These are phyloP conservation scores for Elaeidobius kamerunicus DNA, from an alignment of 2,888 invertebrate species.

Conservation along the genomic window DNA sequence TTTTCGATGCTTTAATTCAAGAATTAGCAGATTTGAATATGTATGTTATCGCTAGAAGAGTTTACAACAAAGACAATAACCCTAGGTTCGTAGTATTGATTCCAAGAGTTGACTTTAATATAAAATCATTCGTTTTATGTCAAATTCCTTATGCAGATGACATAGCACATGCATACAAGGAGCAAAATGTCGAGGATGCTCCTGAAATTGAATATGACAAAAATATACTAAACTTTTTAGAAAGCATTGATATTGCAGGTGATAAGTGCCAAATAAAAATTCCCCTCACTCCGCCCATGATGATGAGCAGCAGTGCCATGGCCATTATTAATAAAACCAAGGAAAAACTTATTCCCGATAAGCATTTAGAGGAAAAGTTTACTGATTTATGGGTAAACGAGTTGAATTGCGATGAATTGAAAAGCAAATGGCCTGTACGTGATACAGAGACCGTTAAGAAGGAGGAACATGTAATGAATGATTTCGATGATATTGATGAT, in stretches of 20 bases:
- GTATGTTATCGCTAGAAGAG: slow-evolving; percentile 32
- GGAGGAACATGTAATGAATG: too few species aligned
- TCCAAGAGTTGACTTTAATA: slow-evolving; percentile 28
- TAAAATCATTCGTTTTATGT: slow-evolving; percentile 32
- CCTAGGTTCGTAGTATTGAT: slow-evolving; percentile 33
- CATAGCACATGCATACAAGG: slow-evolving; percentile 21
- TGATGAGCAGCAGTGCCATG: slow-evolving; percentile 14
- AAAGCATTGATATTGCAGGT: slow-evolving; percentile 29
- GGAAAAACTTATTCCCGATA: slow-evolving; percentile 17
- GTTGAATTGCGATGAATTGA: too few species aligned
- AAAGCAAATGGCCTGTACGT: too few species aligned
- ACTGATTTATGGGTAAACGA: too few species aligned
- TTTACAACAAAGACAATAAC: slow-evolving; percentile 31
- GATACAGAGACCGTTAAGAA: too few species aligned
- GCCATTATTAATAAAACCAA: slow-evolving; percentile 19
- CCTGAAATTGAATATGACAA: slow-evolving; percentile 26
- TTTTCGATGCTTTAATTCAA: slow-evolving; percentile 31
- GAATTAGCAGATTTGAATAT: slow-evolving; percentile 21
- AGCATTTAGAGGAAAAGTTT: too few species aligned
- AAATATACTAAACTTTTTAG: slow-evolving; percentile 29
- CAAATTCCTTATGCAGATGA: slow-evolving; percentile 33
- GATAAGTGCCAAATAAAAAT: slow-evolving; percentile 25
- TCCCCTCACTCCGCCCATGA: slow-evolving; percentile 26
- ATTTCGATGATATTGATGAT: too few species aligned
- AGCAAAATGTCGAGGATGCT: slow-evolving; percentile 14